A percentile compares a stretch with the other conserved stretches of the same genome.
These are phyloP conservation scores for Notodonta dromedarius DNA, from an alignment of 2,888 invertebrate species.

Conservation along the genomic window DNA sequence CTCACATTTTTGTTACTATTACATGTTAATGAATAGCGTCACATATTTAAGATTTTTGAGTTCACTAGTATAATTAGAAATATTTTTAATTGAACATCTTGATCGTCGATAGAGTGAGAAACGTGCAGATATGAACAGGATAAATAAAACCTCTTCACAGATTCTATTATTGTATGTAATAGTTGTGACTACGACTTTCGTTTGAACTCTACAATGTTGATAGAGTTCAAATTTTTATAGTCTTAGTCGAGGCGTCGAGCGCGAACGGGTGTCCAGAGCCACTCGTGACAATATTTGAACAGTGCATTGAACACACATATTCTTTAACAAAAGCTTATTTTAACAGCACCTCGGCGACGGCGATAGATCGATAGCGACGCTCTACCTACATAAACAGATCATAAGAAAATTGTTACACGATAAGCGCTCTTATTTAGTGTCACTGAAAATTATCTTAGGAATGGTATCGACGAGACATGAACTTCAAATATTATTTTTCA, in stretches of 20 bases:
- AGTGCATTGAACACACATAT: conserved; percentile 46
- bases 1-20: too few relatives aligned
- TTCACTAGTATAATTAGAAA: too few relatives aligned
- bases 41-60: too few relatives aligned
- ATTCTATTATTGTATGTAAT: background rate
- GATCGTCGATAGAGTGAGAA: background rate
- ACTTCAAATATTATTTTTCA: too few relatives aligned
- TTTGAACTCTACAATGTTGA: conserved; percentile 35
- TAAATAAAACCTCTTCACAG: background rate
- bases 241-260: conserved; percentile 27
- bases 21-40: too few relatives aligned
- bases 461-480: too few relatives aligned
- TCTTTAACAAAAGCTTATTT: conserved; percentile 47
- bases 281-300: conserved; percentile 58
- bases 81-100: too few relatives aligned
- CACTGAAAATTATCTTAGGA: background rate
- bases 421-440: conserved; percentile 6
- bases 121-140: background rate
- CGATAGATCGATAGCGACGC: conserved; percentile 34
- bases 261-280: conserved; percentile 40
- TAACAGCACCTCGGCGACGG: conserved; percentile 33
- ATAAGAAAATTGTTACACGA: conserved; percentile 26
- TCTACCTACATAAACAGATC: conserved; percentile 26
- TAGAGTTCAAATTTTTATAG: conserved; percentile 47
- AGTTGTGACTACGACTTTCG: background rate